Evolutionary conservation across 2,888 invertebrate species (phyloP).

Genomic region (Tachystola acroxantha): DNA sequence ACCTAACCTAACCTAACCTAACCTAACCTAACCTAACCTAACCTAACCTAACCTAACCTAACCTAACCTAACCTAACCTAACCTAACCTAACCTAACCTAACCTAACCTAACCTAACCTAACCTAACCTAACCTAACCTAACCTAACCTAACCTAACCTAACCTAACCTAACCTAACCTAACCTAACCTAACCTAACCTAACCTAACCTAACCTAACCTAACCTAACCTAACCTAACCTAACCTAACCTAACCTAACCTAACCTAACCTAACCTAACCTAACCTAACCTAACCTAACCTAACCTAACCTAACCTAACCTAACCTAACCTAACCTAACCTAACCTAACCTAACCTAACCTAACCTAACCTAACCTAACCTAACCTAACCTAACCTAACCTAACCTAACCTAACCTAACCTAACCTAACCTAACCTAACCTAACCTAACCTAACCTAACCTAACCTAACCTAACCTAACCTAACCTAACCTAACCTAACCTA

Average conservation of each 20-base stretch:
- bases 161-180: conserved; percentile 15
- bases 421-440: conserved; percentile 14
- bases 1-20: conserved; percentile 12
- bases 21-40: conserved; percentile 14
- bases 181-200: conserved; percentile 15
- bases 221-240: conserved; percentile 10
- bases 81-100: conserved; percentile 15
- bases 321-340: conserved; percentile 13
- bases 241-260: conserved; percentile 12
- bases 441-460: conserved; percentile 1
- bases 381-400: conserved; percentile 13
- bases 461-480: conserved; percentile 1
- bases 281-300: conserved; percentile 10
- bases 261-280: conserved; percentile 11
- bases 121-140: conserved; percentile 20
- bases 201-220: conserved; percentile 11
- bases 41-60: conserved; percentile 12
- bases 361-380: conserved; percentile 13
- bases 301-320: conserved; percentile 11
- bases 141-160: conserved; percentile 13
- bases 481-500: conserved; percentile 1
- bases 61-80: conserved; percentile 13
- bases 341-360: conserved; percentile 16
- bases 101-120: conserved; percentile 21
- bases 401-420: conserved; percentile 18